phyloP scores from a whole-genome alignment of 2,113 vertebrate genomes.

The Anarrhichthys ocellatus region DNA sequence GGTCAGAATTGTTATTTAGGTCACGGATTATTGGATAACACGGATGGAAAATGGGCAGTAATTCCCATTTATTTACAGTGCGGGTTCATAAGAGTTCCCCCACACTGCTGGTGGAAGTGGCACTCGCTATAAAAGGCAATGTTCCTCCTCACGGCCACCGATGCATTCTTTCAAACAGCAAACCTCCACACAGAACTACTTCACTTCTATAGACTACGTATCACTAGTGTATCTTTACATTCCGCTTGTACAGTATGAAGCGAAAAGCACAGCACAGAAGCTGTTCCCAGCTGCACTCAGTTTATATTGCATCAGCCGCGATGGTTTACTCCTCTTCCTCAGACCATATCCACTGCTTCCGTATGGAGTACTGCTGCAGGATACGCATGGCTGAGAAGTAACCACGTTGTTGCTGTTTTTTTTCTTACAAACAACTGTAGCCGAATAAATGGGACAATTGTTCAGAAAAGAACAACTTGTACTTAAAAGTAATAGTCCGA shows the following conservation, averaged over 20 bases:
- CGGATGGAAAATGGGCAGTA: not conserved
- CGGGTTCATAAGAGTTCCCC: not conserved
- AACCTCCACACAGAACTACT: not conserved
- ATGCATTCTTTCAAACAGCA: not conserved
- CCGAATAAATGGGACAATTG: no score
- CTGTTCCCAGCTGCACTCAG: not conserved
- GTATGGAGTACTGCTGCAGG: not conserved
- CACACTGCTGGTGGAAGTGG: not conserved
- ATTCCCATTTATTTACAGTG: not conserved
- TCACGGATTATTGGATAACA: not conserved
- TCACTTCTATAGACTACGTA: not conserved
- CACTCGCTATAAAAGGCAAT: conserved; percentile 57
- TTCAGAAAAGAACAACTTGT: not conserved
- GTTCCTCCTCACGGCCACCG: not conserved
- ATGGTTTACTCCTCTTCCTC: not conserved
- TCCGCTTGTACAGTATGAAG: no score
- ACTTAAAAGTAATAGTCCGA: no score
- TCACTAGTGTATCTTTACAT: not conserved
- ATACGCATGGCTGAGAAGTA: not conserved
- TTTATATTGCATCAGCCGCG: conserved; percentile 68
- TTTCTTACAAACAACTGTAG: not conserved
- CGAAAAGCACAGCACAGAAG: not conserved
- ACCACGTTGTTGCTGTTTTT: not conserved
- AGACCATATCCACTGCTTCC: conserved; percentile 24
- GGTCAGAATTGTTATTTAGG: not conserved